Base-by-base conservation (phyloP, 30 jellyfish, hydroid and myxozoan species). In the Pelagia noctiluca region DNA sequence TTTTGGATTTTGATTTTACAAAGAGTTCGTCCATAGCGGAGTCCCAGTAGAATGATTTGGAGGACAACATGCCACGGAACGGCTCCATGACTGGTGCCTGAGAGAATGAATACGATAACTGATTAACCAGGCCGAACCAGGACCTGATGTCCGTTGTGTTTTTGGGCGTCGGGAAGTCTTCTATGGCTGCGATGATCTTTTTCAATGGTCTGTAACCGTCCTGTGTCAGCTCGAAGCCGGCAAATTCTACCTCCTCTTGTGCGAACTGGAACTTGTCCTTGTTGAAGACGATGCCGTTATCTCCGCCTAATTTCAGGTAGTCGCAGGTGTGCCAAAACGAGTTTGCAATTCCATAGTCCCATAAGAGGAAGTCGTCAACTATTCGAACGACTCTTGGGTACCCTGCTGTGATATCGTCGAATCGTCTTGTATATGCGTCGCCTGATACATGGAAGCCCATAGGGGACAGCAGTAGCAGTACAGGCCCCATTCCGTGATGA, bases 81-180 rank as follows among this genome's bases (percentile, higher is more conserved):
- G 92, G 92, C 30, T 3, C 64, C 92, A 71, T 73, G 37, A 53
- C 71, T 19, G 12, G 57, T 24, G 91, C 85, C 33, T 30, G 71
- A 37, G 84, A 48, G 34, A 71, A 83, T 13, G 91, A 16, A 32
- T 64, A 87, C 24, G 90, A 23, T 50, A 80, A 52, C 78, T 80
- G 96, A 65, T 79, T 87, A 46, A 87, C 83, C 35, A 87, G 1
- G 1, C 91, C 95, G 66, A 80, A 87, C 95, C 95, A 87, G 19
- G n/a, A n/a, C n/a, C n/a, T n/a, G n/a, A n/a, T n/a, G n/a, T n/a
- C n/a, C n/a, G n/a, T n/a, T n/a, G n/a, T n/a, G n/a, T n/a, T n/a
- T n/a, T n/a, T n/a, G n/a, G n/a, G n/a, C n/a, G n/a, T n/a, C n/a
- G n/a, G n/a, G n/a, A n/a, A n/a, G n/a, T n/a, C n/a, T n/a, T n/a